phyloP scores from a whole-genome alignment of 2,797 vertebrate species.

The Monodelphis domestica region DNA sequence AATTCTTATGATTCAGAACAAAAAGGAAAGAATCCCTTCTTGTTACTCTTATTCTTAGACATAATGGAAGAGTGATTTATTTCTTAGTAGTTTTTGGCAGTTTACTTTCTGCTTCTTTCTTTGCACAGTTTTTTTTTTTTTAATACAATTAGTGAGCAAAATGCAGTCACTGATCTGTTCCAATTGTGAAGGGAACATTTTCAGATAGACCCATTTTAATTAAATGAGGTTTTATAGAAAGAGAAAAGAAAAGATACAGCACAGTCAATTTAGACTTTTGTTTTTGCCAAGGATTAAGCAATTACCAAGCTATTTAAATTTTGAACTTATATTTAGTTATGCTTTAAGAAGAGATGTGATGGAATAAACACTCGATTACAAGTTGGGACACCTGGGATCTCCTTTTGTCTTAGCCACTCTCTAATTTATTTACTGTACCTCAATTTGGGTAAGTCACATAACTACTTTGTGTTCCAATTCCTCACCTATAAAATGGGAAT shows the following conservation, averaged over 20 bases:
- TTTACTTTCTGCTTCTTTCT: constrained; percentile 27
- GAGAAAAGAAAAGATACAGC: neutral
- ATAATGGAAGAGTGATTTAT: constrained; percentile 27
- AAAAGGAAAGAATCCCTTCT: constrained; percentile 1
- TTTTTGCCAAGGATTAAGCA: neutral
- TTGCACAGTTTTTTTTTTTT: constrained; percentile 45
- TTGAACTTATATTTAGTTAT: neutral
- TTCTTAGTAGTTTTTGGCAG: constrained; percentile 27
- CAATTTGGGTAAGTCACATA: neutral
- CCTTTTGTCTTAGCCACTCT: neutral
- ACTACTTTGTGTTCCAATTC: neutral
- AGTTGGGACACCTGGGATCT: neutral
- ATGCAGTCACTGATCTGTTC: neutral
- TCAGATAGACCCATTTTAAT: constrained; percentile 24
- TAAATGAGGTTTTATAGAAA: constrained; percentile 17
- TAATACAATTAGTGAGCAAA: constrained; percentile 10
- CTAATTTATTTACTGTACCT: neutral
- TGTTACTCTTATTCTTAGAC: neutral
- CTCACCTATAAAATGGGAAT: neutral
- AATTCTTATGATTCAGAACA: neutral
- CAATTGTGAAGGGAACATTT: constrained; percentile 11
- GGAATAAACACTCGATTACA: neutral
- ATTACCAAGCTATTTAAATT: neutral
- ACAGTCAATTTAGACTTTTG: neutral
- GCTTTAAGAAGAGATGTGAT: neutral